Evolutionary conservation across 1,140 invertebrate genomes (phyloP), one percentile per base, ranked within the genome.

Genomic region (Oncopeltus fasciatus): DNA sequence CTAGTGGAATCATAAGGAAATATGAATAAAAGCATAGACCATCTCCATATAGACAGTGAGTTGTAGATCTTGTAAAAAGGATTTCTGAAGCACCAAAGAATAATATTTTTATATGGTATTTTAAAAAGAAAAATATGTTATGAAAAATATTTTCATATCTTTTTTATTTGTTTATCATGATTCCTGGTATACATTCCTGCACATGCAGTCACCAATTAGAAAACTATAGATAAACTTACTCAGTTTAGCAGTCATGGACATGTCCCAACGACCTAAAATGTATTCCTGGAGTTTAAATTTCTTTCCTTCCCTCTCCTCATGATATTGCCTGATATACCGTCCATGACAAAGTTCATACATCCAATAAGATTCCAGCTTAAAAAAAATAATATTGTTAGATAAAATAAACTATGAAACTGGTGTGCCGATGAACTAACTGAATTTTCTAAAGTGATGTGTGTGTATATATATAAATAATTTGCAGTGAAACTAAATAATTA

Each of bases 311-410:
- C 90, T 81, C 69, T 94, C 90, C 74, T 97, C 94, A 73, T 98
- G 94, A 75, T 93, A 98, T 71, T 98, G 95, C 12, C 88, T 77
- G 2, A 98, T 81, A 73, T 87, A 85, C 66, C 81, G 78, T 4
- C 93, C 93, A 77, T 98, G 95, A 71, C 95, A 98, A 11, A 98
- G 77, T 75, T 98, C 93, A 77, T 98, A 98, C 0, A 89, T 93
- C 95, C 95, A 98, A 73, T 95, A 98, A 44, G 86, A 85, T 73
- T 98, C 95, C 60, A 97, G 76, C 82, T 87, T 65, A 51, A 70
- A 70, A 65, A 56, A 64, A 67, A 56, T 24, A 26, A 28, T 56
- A 9, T 4, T 26, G 24, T 3, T 53, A 16, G 5, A 12, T 21
- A 56, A 1, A 11, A 27, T 4, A 24, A 1, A 1, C 1, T 12